phyloP scores from a whole-genome alignment of 1,140 invertebrate genomes.

The Riptortus pedestris region DNA sequence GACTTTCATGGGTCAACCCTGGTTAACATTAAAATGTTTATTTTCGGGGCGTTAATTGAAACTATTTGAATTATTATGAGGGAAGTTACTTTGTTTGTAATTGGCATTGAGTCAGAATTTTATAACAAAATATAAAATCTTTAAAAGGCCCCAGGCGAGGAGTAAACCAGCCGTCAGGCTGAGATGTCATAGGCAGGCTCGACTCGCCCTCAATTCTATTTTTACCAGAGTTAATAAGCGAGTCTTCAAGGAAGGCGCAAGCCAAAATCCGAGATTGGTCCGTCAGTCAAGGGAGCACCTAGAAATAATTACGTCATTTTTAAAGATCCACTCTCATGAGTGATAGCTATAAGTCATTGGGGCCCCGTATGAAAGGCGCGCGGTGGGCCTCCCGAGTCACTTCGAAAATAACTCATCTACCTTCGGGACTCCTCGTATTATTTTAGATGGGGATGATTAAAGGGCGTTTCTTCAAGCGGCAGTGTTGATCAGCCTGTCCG shows the following conservation, averaged over 20 bases:
- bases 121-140: too few species aligned
- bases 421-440: background rate
- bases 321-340: background rate
- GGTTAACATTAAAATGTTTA: too few species aligned
- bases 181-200: too few species aligned
- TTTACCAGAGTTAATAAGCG: background rate
- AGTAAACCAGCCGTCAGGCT: too few species aligned
- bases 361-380: background rate
- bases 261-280: background rate
- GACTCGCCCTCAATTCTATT: too few species aligned
- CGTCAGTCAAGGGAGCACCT: background rate
- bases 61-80: too few species aligned
- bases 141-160: too few species aligned
- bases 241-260: background rate
- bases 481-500: background rate
- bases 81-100: too few species aligned
- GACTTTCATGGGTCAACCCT: too few species aligned
- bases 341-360: background rate
- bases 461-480: background rate
- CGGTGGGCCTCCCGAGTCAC: background rate
- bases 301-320: background rate
- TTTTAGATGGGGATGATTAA: background rate
- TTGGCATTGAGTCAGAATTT: too few species aligned
- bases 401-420: background rate
- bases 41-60: too few species aligned